Base-by-base conservation (phyloP, 2,888 invertebrate genomes). In the Meghimatium bilineatum region DNA sequence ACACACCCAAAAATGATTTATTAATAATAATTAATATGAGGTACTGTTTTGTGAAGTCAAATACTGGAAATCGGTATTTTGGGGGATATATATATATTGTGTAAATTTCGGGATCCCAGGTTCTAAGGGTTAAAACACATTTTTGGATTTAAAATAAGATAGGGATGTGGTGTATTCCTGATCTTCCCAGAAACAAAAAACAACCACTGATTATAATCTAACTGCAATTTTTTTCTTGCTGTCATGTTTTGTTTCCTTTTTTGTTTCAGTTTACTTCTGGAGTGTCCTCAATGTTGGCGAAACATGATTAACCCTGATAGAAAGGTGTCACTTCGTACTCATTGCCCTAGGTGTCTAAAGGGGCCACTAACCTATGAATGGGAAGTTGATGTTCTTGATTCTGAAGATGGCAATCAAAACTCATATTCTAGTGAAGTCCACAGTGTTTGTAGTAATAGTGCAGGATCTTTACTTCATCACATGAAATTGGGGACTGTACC, bases 231-330 rank as follows among this genome's bases (percentile, higher is more conserved):
- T 23, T 63, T 6, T 63, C 12, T 63, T 26, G n/a, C n/a, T 2
- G n/a, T 14, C n/a, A 8, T 60, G n/a, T 26, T 82, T 63, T 36
- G 32, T 29, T 81, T 66, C 0, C 23, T 23, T 76, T 56, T 49
- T 56, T 3, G 2, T 56, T 75, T n/a, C 88, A 92, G 92, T 52
- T 77, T 91, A 20, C 86, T 84, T 29, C 85, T 92, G 12, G 76
- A 87, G 6, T 90, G 90, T 80, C 88, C 89, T 12, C 89, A 89
- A 49, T 91, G 91, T 85, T 81, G 85, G 10, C 75, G 85, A 8
- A 86, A 86, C 8, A 85, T 87, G 49, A 88, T 92, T 32, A 92
- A 92, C 80, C 71, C 89, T 14, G 88, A 92, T 83, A 85, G 89
- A 77, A 89, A 90, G 67, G 86, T 92, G 49, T 87, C 90, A 0